Base-by-base conservation (phyloP, 2,797 vertebrate species). In the Phylloscopus collybita region DNA sequence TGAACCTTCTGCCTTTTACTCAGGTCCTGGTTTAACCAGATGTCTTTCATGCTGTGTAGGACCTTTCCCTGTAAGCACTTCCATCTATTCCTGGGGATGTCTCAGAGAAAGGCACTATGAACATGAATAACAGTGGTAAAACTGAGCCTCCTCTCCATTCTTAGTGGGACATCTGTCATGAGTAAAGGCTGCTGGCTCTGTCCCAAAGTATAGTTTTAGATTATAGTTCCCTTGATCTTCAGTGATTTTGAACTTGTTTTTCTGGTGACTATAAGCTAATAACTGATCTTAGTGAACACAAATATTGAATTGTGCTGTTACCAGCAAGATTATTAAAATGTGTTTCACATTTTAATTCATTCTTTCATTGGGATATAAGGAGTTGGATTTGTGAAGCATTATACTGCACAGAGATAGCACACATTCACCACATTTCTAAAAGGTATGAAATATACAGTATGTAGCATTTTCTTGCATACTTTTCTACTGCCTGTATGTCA, bases 401-500 rank as follows among this genome's bases (percentile, higher is more conserved):
- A 26, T 80, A 16, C 79, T 93, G 86, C 93, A 26, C 95, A 93
- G 86, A 90, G 79, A 89, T 70, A 97, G 88, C 90, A 91, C 93
- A 78, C 78, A n/a, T 90, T 75, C 64, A 32, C 62, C 42, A 40
- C 87, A 74, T 97, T 97, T 97, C 95, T 75, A 64, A 83, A 76
- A 84, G 47, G 38, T 96, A 80, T 92, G 71, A 92, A 88, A 94
- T 95, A 96, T 82, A 97, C 88, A 59, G 36, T 89, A 74, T 95
- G 96, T 97, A 97, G 95, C 95, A 94, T 97, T 98, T 97, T 96
- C 94, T 95, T 88, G 95, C 86, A 79, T 88, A 96, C 91, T 96
- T 98, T 98, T 97, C 79, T 98, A 98, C 96, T 96, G 88, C 97
- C 98, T 97, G 65, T 96, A 97, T 3, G 97, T 89, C 98, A 97